Percentiles rank a stretch among this genome's conserved stretches.
These are phyloP conservation scores for Clarias laeviceps DNA, from an alignment of 2,797 vertebrate species.

Conservation along the genomic window DNA sequence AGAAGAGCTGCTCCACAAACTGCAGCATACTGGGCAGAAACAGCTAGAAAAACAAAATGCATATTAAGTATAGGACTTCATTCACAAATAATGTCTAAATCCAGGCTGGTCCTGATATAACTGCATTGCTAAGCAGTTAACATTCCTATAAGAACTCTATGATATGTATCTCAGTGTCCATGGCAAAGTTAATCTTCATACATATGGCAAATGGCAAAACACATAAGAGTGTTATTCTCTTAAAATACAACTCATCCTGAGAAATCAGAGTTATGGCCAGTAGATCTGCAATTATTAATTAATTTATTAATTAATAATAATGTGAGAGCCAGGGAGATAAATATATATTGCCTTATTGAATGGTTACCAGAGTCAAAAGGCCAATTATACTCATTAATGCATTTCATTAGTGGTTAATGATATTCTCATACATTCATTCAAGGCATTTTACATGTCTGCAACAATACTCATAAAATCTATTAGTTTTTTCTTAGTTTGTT, in stretches of 20 bases:
- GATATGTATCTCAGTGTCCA: background rate
- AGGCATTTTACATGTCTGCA: background rate
- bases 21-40: slow-evolving; percentile 87
- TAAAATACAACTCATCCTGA: no score
- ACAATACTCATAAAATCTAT: background rate
- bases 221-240: no score
- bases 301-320: background rate
- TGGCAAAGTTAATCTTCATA: no score
- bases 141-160: background rate
- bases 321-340: background rate
- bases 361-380: background rate
- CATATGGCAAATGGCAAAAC: no score
- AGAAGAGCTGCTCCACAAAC: slow-evolving; percentile 79
- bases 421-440: background rate
- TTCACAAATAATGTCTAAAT: background rate
- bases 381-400: background rate
- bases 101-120: background rate
- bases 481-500: background rate
- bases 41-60: slow-evolving; percentile 71
- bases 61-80: background rate
- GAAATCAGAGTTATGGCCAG: no score
- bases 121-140: background rate
- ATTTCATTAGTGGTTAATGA: background rate
- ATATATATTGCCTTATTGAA: background rate
- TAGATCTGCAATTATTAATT: background rate